Conservation (phyloP, 1,140 invertebrate species). For the Caenorhabditis brenneri region DNA sequence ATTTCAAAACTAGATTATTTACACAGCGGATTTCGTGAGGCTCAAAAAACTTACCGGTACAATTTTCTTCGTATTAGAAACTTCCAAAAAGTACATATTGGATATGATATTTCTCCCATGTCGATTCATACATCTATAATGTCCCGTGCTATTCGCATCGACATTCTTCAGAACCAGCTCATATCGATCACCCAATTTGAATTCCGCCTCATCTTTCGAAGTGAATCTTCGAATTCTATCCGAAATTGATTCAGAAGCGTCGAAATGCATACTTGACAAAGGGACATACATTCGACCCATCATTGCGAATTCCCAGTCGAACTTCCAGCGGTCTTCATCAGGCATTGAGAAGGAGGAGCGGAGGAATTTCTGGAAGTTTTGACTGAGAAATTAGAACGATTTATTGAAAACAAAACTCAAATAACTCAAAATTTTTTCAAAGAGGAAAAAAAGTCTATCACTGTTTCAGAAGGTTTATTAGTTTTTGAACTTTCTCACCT, state of each 20-base stretch:
- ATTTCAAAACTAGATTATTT: neutral
- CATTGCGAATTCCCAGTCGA: slow-evolving; percentile 45
- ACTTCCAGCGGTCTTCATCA: slow-evolving; percentile 33
- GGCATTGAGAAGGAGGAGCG: slow-evolving; percentile 6
- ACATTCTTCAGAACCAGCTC: slow-evolving; percentile 38
- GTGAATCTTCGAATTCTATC: neutral
- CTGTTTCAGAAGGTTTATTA: no score
- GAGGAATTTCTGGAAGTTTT: slow-evolving; percentile 29
- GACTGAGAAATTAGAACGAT: no score
- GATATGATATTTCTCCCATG: slow-evolving; percentile 33
- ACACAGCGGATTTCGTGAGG: no score
- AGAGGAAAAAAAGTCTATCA: no score
- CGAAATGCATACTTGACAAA: slow-evolving; percentile 29
- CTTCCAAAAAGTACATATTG: slow-evolving; percentile 44
- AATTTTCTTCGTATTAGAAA: neutral
- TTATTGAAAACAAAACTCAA: no score
- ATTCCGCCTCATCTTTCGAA: slow-evolving; percentile 29
- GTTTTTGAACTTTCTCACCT: no score
- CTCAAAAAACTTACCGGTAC: neutral
- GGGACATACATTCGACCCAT: slow-evolving; percentile 22
- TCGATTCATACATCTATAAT: slow-evolving; percentile 49
- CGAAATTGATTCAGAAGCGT: slow-evolving; percentile 31
- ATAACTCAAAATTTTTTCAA: no score
- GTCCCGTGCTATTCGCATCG: slow-evolving; percentile 39
- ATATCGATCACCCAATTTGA: slow-evolving; percentile 42